A percentile compares a stretch with the other conserved stretches of the same genome.
These are phyloP conservation scores for Gallinago undulata DNA, from an alignment of 2,113 vertebrate genomes.

Conservation along the genomic window DNA sequence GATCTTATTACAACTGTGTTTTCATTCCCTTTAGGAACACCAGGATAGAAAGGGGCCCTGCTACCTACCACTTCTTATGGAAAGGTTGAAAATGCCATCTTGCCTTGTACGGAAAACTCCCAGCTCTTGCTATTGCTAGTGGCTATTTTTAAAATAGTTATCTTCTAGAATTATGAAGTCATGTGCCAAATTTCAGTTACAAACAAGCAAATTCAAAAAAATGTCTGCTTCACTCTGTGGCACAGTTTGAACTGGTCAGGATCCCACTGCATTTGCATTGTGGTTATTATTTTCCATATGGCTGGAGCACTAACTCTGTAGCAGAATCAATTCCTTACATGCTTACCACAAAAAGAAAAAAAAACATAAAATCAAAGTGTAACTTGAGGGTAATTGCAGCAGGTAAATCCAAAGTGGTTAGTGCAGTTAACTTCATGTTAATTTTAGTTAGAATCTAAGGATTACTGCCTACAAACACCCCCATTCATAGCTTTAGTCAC, in stretches of 20 bases:
- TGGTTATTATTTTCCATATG: background rate
- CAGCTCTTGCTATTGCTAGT: background rate
- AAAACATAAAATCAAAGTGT: background rate
- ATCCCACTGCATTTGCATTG: background rate
- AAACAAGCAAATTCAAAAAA: background rate
- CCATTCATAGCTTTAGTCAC: constrained; percentile 9
- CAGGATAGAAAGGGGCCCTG: background rate
- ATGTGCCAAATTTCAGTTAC: background rate
- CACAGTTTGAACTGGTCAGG: background rate
- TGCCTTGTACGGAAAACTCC: background rate
- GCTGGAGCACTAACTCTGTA: background rate
- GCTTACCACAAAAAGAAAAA: background rate
- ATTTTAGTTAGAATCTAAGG: constrained; percentile 14
- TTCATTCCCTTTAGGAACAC: background rate
- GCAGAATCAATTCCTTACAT: background rate
- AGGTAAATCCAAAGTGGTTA: constrained; percentile 28
- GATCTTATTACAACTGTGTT: background rate
- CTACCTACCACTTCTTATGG: background rate
- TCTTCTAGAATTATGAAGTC: background rate
- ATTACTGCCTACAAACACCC: constrained; percentile 1
- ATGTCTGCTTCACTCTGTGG: background rate
- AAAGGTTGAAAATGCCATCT: constrained; percentile 1
- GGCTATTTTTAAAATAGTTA: background rate
- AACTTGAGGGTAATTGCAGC: constrained; percentile 44
- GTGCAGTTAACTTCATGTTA: constrained; percentile 20